Percentiles rank a stretch among this genome's conserved stretches.
Evolutionary conservation across 1,140 invertebrate species (phyloP).

Genomic region (Plodia interpunctella): DNA sequence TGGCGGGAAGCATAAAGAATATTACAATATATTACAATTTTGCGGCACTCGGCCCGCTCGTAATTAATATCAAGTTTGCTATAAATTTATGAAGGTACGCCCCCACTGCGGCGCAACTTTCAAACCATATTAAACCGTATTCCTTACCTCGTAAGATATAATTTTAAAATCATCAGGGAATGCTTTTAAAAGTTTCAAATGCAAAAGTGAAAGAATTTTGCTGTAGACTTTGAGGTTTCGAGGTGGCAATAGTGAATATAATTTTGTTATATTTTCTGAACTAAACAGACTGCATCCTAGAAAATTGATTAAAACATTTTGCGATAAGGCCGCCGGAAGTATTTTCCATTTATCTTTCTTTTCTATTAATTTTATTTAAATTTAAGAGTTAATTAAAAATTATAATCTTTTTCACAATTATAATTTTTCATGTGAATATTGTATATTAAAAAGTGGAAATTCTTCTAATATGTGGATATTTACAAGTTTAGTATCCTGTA

Average conservation of each 20-base stretch:
- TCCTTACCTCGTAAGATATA: background rate
- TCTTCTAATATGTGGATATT: too few species aligned
- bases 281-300: too few species aligned
- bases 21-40: slow-evolving; percentile 57
- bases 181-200: slow-evolving; percentile 11
- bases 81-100: slow-evolving; percentile 35
- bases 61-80: slow-evolving; percentile 63
- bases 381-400: too few species aligned
- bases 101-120: background rate
- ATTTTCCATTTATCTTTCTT: too few species aligned
- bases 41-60: slow-evolving; percentile 41
- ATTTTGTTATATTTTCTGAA: background rate
- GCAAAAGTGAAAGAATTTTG: slow-evolving; percentile 11
- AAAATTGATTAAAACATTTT: too few species aligned
- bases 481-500: too few species aligned
- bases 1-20: slow-evolving; percentile 32
- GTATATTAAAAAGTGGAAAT: too few species aligned
- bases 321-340: too few species aligned
- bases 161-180: background rate
- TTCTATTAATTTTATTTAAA: too few species aligned
- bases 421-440: too few species aligned
- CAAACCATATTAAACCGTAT: slow-evolving; percentile 25
- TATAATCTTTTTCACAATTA: too few species aligned
- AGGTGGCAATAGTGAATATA: background rate
- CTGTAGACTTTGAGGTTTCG: background rate